Percentiles rank a stretch among this genome's conserved stretches.
Evolutionary conservation across 2,888 invertebrate species (phyloP).

Genomic region (Drosophila multiciliata): DNA sequence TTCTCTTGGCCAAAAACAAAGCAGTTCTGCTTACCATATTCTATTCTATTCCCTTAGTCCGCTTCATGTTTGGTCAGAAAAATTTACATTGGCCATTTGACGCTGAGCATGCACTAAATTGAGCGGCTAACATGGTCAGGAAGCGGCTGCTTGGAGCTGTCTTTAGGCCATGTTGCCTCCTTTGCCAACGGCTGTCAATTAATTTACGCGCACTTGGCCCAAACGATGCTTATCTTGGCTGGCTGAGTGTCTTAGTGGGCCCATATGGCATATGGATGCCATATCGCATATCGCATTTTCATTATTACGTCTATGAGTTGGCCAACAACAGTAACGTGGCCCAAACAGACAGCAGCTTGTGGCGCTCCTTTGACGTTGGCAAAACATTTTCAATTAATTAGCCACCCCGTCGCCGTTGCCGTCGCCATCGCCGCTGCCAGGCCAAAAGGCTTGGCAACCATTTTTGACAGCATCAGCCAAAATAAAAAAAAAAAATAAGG

Average conservation of each 20-base stretch:
- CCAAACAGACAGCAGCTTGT: conserved; percentile 10
- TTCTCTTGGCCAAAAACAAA: not conserved
- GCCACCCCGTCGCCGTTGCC: conserved; percentile 32
- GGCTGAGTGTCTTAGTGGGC: conserved; percentile 25
- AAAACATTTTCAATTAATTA: conserved; percentile 77
- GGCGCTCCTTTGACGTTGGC: conserved; percentile 72
- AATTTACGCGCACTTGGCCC: conserved; percentile 74
- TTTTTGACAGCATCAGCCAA: conserved; percentile 71
- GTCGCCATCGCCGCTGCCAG: conserved; percentile 24
- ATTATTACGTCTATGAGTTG: conserved; percentile 43
- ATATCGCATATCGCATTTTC: conserved; percentile 51
- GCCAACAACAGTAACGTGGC: conserved; percentile 13
- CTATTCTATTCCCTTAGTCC: conserved; percentile 3
- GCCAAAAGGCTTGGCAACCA: conserved; percentile 71
- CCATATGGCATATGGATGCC: conserved; percentile 24
- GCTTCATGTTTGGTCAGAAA: conserved; percentile 44
- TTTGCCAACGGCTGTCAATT: conserved; percentile 51
- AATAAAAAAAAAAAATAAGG: conserved; percentile 26
- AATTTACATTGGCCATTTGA: conserved; percentile 71
- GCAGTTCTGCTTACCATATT: not conserved
- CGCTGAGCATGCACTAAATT: conserved; percentile 69
- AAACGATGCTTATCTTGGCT: conserved; percentile 49
- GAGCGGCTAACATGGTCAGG: conserved; percentile 44
- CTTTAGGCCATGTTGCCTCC: conserved; percentile 13
- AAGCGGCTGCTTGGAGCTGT: conserved; percentile 9